These are phyloP conservation scores for Tiaroga cobitis DNA, from an alignment of 2,797 vertebrate genomes.

Conservation along the genomic window DNA sequence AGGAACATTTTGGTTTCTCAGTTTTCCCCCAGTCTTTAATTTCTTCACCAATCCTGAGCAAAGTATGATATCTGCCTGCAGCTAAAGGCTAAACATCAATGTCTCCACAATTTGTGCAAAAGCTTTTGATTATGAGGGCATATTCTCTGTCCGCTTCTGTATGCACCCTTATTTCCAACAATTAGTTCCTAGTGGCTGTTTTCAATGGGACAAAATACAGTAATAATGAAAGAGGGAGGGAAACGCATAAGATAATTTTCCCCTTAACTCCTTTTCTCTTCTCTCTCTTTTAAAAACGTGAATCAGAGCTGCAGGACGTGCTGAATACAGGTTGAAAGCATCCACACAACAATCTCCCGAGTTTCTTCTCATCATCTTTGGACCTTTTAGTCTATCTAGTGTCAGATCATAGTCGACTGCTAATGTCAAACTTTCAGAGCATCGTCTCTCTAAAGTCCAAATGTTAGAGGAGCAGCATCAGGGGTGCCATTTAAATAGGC, in stretches of 20 bases:
- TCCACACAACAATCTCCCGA: neutral
- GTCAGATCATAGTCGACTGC: conserved; percentile 14
- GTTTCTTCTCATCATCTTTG: neutral
- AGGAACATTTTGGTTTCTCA: neutral
- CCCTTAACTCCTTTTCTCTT: neutral
- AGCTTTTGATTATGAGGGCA: conserved; percentile 34
- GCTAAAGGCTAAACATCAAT: neutral
- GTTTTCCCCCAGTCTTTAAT: conserved; percentile 11
- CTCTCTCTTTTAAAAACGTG: conserved; percentile 16
- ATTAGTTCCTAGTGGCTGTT: conserved; percentile 24
- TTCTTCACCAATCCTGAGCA: neutral
- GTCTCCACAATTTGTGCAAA: conserved; percentile 6
- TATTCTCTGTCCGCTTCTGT: conserved; percentile 13
- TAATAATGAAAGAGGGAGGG: neutral
- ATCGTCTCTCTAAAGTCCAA: conserved; percentile 27
- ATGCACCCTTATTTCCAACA: conserved; percentile 5
- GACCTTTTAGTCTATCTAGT: neutral
- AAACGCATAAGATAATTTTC: neutral
- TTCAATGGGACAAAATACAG: neutral
- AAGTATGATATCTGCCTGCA: neutral
- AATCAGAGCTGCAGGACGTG: neutral
- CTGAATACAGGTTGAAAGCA: neutral
- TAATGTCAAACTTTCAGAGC: conserved; percentile 26
- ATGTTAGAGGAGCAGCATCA: conserved; percentile 18
- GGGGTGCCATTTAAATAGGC: conserved; percentile 35